A percentile compares a stretch with the other conserved stretches of the same genome.
phyloP scores from a whole-genome alignment of 2,888 invertebrate genomes.

The Drosophila diplacantha region DNA sequence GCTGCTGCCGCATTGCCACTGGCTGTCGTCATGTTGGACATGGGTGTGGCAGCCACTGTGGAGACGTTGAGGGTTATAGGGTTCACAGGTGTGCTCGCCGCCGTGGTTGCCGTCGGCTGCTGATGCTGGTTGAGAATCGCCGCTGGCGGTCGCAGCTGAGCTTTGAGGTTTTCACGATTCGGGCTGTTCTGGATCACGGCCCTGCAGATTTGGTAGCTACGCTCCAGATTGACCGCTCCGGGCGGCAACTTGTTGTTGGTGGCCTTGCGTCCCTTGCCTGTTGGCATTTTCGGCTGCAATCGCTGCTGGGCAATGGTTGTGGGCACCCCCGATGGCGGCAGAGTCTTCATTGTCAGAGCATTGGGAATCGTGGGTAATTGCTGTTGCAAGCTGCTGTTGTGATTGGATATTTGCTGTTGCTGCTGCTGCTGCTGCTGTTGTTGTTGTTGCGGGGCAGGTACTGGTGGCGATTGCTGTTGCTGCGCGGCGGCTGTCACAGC shows the following conservation, averaged over 20 bases:
- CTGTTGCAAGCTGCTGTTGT: slow-evolving; percentile 47
- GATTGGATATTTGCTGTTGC: slow-evolving; percentile 44
- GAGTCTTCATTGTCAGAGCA: slow-evolving; percentile 70
- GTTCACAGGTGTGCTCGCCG: slow-evolving; percentile 23
- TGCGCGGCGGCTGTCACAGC: slow-evolving; percentile 35
- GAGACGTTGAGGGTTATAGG: slow-evolving; percentile 56
- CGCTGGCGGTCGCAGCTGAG: slow-evolving; percentile 91
- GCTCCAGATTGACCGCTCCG: slow-evolving; percentile 93
- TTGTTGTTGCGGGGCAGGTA: slow-evolving; percentile 38
- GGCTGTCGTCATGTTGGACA: slow-evolving; percentile 51
- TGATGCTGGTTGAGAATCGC: slow-evolving; percentile 80
- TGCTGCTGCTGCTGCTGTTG: slow-evolving; percentile 34
- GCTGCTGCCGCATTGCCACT: slow-evolving; percentile 45
- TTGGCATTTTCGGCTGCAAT: slow-evolving; percentile 71
- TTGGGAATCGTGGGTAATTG: slow-evolving; percentile 60
- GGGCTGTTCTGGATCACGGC: slow-evolving; percentile 96
- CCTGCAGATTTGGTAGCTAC: slow-evolving; percentile 96
- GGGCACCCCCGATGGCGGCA: slow-evolving; percentile 74
- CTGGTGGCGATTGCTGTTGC: slow-evolving; percentile 30
- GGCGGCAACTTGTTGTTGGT: slow-evolving; percentile 87
- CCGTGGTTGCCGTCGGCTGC: slow-evolving; percentile 20
- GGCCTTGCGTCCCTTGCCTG: slow-evolving; percentile 76
- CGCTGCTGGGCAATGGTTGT: slow-evolving; percentile 77
- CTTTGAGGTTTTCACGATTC: slow-evolving; percentile 90
- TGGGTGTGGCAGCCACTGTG: slow-evolving; percentile 59